Conservation (phyloP, 2,113 vertebrate species). For the Cranoglanis bouderius region DNA sequence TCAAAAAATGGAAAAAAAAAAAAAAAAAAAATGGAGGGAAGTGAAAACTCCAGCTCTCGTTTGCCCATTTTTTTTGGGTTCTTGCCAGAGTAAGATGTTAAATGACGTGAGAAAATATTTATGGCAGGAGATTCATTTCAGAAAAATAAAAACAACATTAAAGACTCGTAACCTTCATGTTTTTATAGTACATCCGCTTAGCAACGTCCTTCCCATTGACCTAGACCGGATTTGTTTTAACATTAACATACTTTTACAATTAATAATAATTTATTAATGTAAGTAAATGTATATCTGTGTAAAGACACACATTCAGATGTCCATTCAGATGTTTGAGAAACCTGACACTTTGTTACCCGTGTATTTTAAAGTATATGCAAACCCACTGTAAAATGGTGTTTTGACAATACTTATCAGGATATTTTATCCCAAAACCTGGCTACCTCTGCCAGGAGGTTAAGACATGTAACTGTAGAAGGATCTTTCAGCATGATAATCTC, state of each 20-base stretch:
- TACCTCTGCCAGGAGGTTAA: no score
- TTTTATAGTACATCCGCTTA: no score
- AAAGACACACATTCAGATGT: neutral
- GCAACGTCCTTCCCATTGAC: neutral
- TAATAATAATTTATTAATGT: neutral
- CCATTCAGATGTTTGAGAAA: no score
- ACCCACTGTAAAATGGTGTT: neutral
- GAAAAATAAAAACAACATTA: neutral
- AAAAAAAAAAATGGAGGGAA: slow-evolving; percentile 50
- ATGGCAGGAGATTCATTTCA: neutral
- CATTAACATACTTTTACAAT: neutral
- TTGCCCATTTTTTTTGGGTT: neutral
- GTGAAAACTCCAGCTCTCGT: neutral
- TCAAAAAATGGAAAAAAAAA: slow-evolving; percentile 38
- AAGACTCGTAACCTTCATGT: neutral
- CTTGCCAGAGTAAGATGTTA: neutral
- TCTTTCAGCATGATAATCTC: neutral
- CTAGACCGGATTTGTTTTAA: neutral
- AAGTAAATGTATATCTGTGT: neutral
- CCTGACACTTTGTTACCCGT: no score
- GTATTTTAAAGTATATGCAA: no score
- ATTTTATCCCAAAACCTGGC: neutral
- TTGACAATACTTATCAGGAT: neutral
- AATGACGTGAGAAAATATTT: neutral
- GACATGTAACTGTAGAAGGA: neutral